Evolutionary conservation across 2,888 invertebrate species (phyloP), one percentile per base, ranked within the genome.

Genomic region (Atethmia centrago): DNA sequence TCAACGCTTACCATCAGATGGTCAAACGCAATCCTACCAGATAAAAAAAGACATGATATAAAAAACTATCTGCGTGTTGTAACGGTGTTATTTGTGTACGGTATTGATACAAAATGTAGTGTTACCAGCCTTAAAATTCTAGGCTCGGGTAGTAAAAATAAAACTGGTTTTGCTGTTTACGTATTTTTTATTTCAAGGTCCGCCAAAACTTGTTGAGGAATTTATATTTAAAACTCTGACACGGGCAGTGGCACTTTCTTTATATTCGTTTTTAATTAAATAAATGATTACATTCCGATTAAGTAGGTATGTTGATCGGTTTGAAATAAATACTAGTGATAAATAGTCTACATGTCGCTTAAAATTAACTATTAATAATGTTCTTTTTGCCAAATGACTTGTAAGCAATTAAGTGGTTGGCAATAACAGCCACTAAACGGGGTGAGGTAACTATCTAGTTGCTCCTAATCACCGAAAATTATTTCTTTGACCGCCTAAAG

Each of bases 191-290:
- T 63, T 73, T 70, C 82, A 80, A 80, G 73, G 82, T 63, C 73
- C 42, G 49, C 12, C 49, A 45, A 70, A 77, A 73, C 82, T 19
- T 42, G 72, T 77, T 72, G 59, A 12, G 16, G 71, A 80, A 77
- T 77, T 68, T 42, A 31, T 40, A 66, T 40, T 36, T n/a, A 31
- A 36, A 67, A 21, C 56, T 64, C n/a, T 36, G 12, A 40, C 67
- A n/a, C n/a, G n/a, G n/a, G n/a, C n/a, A n/a, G n/a, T n/a, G n/a
- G 55, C 59, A 65, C 81, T 81, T 81, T 80, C 77, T 80, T 68
- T 31, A 14, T 21, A 51, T 55, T 70, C 55, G 19, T 58, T 47
- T 21, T 56, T 73, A 66, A 77, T 79, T 73, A 47, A 61, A 45
- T 36, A 42, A 56, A 42, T 31, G 31, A 61, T 59, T 51, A 40